Percentiles rank a stretch among this genome's conserved stretches.
These are phyloP conservation scores for Drosophila atripex DNA, from an alignment of 2,888 invertebrate genomes.

Conservation along the genomic window DNA sequence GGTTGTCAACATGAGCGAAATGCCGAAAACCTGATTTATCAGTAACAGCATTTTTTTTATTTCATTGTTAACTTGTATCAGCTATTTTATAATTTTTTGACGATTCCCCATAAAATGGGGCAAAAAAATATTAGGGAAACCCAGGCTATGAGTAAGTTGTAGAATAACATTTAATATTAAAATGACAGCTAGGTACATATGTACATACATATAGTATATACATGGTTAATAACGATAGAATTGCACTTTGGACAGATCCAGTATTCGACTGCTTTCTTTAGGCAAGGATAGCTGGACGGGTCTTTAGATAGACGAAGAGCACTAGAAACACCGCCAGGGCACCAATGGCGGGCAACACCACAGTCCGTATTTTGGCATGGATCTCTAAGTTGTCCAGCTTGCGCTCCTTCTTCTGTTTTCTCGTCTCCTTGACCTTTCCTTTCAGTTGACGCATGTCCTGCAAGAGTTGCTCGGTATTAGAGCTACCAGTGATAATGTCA, in stretches of 20 bases:
- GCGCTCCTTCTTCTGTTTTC: conserved; percentile 92
- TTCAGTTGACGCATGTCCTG: conserved; percentile 90
- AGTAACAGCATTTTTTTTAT: neutral
- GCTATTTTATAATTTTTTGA: neutral
- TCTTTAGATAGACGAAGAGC: conserved; percentile 91
- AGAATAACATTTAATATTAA: conserved; percentile 18
- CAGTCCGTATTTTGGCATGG: conserved; percentile 90
- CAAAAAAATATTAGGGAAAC: neutral
- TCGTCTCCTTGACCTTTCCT: conserved; percentile 92
- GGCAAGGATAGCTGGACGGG: conserved; percentile 86
- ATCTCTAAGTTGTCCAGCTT: conserved; percentile 92
- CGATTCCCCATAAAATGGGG: neutral
- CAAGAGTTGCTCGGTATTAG: neutral
- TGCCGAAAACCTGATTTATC: neutral
- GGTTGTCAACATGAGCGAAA: conserved; percentile 4
- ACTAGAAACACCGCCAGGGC: conserved; percentile 89
- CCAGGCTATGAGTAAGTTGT: neutral
- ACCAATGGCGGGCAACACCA: conserved; percentile 88
- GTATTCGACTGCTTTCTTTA: conserved; percentile 28
- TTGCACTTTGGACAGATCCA: conserved; percentile 14
- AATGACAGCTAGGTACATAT: conserved; percentile 14
- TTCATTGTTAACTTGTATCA: neutral
- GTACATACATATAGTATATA: too few relatives aligned
- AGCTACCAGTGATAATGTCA: conserved; percentile 18
- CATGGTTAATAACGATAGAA: conserved; percentile 8